Conservation (phyloP, 2,797 vertebrate species). For the Buceros bicornis region DNA sequence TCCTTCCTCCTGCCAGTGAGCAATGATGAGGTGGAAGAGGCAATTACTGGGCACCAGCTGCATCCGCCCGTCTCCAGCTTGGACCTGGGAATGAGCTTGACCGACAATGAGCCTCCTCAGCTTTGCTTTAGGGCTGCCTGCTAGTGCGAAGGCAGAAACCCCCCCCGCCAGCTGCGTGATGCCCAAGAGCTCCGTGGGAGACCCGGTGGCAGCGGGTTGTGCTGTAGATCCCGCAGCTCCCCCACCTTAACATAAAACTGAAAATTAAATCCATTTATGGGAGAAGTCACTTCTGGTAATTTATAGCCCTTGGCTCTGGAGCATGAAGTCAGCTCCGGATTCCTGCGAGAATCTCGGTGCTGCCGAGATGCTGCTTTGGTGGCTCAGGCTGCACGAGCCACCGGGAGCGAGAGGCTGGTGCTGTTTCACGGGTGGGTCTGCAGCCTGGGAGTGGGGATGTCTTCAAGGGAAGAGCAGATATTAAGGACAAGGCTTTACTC, state of each 20-base stretch:
- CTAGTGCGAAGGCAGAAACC: background rate
- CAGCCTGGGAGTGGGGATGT: background rate
- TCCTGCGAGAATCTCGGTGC: fast-evolving
- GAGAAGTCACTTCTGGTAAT: slow-evolving; percentile 32
- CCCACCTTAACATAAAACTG: slow-evolving; percentile 24
- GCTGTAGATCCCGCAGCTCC: slow-evolving; percentile 35
- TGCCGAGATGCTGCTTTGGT: background rate
- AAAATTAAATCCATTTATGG: slow-evolving; percentile 59
- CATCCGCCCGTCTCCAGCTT: background rate
- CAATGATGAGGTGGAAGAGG: background rate
- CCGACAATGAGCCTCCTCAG: slow-evolving; percentile 27
- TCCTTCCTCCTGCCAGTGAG: background rate
- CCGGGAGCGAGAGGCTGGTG: fast-evolving
- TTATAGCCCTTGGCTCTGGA: background rate
- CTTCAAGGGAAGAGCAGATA: background rate
- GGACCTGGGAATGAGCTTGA: background rate
- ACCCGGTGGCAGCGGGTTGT: slow-evolving; percentile 21
- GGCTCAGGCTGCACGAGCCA: background rate
- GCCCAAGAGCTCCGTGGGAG: slow-evolving; percentile 1
- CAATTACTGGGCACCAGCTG: background rate
- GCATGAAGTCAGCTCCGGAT: background rate
- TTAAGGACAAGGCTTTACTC: background rate
- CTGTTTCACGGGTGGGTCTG: background rate
- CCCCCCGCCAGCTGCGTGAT: background rate
- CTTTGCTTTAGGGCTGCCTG: slow-evolving; percentile 24